phyloP scores from a whole-genome alignment of 2,888 invertebrate genomes.

The Melanchra persicariae region DNA sequence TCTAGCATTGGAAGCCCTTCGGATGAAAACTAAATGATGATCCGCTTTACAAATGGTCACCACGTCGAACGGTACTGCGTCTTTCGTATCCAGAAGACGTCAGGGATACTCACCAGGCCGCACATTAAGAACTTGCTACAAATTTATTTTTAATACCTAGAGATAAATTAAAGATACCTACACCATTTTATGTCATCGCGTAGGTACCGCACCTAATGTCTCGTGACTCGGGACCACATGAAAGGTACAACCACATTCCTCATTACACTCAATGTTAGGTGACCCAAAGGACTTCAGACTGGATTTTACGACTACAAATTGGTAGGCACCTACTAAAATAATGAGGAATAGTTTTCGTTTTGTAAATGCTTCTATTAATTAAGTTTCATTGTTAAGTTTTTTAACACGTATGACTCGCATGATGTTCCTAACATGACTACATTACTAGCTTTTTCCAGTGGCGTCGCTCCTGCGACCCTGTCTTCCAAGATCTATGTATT shows the following conservation, averaged over 20 bases:
- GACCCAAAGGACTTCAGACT: background rate
- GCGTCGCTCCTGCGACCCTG: too few relatives aligned
- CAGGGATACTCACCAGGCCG: too few relatives aligned
- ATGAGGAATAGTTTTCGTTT: background rate
- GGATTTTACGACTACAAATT: constrained; percentile 4
- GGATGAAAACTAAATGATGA: too few relatives aligned
- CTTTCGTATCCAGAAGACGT: too few relatives aligned
- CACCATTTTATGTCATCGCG: background rate
- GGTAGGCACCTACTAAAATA: background rate
- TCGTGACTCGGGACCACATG: background rate
- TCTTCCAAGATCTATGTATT: too few relatives aligned
- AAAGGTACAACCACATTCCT: constrained; percentile 3
- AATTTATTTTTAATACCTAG: too few relatives aligned
- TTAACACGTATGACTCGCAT: background rate
- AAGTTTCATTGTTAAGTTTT: background rate
- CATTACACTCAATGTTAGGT: background rate
- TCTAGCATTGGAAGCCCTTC: too few relatives aligned
- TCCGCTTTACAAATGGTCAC: too few relatives aligned
- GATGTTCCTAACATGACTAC: background rate
- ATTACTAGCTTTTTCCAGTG: too few relatives aligned
- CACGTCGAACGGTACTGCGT: too few relatives aligned
- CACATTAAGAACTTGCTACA: too few relatives aligned
- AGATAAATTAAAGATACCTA: too few relatives aligned
- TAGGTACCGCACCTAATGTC: background rate
- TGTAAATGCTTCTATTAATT: constrained; percentile 2